These are phyloP conservation scores for Porites evermanni DNA, from an alignment of 92 coral and sea anemone species.

Conservation along the genomic window DNA sequence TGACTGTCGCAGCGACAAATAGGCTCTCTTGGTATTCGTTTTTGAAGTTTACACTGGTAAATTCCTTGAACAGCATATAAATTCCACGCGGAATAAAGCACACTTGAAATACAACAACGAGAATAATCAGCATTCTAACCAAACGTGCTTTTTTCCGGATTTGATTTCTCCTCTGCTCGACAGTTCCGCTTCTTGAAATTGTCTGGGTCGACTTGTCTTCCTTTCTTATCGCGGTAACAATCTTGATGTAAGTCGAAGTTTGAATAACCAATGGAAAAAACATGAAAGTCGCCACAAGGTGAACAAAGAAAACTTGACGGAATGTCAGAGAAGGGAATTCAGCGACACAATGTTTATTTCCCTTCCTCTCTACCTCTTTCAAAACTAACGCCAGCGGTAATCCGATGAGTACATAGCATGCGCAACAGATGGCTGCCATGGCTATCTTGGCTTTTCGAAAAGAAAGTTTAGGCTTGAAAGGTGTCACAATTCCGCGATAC, in stretches of 20 bases:
- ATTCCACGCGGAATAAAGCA: slow-evolving; percentile 86
- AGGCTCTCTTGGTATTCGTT: not conserved
- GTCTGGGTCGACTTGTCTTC: slow-evolving; percentile 43
- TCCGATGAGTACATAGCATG: slow-evolving; percentile 56
- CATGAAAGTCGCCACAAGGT: slow-evolving; percentile 64
- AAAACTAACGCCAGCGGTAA: slow-evolving; percentile 69
- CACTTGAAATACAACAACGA: slow-evolving; percentile 69
- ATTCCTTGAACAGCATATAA: slow-evolving; percentile 69
- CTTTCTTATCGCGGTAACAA: slow-evolving; percentile 56
- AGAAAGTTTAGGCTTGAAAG: slow-evolving; percentile 69
- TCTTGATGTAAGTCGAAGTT: slow-evolving; percentile 62
- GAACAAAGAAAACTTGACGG: slow-evolving; percentile 62
- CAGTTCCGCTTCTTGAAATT: slow-evolving; percentile 59
- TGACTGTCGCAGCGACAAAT: slow-evolving; percentile 17
- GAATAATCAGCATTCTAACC: slow-evolving; percentile 75
- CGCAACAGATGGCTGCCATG: slow-evolving; percentile 53
- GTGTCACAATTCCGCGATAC: slow-evolving; percentile 73
- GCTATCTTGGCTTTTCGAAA: slow-evolving; percentile 56
- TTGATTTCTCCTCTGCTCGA: slow-evolving; percentile 61
- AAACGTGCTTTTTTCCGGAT: slow-evolving; percentile 50
- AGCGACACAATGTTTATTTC: slow-evolving; percentile 31
- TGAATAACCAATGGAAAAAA: slow-evolving; percentile 68
- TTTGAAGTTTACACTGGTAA: slow-evolving; percentile 12
- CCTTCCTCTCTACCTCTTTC: slow-evolving; percentile 4
- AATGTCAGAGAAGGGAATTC: slow-evolving; percentile 33